Evolutionary conservation across 2,113 vertebrate species (phyloP), one percentile per base, ranked within the genome.

Genomic region (Myiozetetes cayanensis): DNA sequence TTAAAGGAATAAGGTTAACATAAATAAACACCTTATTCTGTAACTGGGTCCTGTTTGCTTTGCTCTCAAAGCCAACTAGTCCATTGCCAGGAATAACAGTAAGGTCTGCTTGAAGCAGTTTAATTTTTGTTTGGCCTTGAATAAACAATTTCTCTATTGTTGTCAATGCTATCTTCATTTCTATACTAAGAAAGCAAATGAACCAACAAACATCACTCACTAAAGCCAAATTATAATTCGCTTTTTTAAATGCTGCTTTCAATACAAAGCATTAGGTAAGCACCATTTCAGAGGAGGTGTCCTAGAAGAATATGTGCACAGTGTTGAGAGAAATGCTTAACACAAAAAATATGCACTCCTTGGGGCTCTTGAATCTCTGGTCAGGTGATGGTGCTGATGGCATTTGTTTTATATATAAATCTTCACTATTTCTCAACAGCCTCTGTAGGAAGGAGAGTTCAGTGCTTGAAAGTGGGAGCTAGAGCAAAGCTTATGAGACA

Each of bases 201-300:
- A 94, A 92, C 61, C 62, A 47, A 85, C 47, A 89, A 87, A 61
- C 43, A 73, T 44, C 37, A 65, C 37, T 39, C 2, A 4, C 77
- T 93, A 72, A 73, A 83, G 39, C 66, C 67, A 85, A 77, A 55
- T 65, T 67, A 75, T 82, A 76, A 87, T 41, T 66, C 76, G 53
- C 43, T 87, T 44, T 75, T 76, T 82, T 52, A 81, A 92, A 73
- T 62, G 56, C 27, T 28, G 50, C 47, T 82, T 91, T 87, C 47
- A 63, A 39, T 46, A 93, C 75, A 73, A 93, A 96, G 72, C 58
- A 84, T 56, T n/a, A 87, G 35, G 49, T 35, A 93, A 95, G 47
- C 37, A 66, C 27, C 41, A n/a, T 74, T 90, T 88, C 62, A 71
- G 68, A 79, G 63, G 66, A 89, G 35, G 56, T 37, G n/a, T 73